Base-by-base conservation (phyloP, 2,113 vertebrate genomes). In the Saguinus imperator region DNA sequence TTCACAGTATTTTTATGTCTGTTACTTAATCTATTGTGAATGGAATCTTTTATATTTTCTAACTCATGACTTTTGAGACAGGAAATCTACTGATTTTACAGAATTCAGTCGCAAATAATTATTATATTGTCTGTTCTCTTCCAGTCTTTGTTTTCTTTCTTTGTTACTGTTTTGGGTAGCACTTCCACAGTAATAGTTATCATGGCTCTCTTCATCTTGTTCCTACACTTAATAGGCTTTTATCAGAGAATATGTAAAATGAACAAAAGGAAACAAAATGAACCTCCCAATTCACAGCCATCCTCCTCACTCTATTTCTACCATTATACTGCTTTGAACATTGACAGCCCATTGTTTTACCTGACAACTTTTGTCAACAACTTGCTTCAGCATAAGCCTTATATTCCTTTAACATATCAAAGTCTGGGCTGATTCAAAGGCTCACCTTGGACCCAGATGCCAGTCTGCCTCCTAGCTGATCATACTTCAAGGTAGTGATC, bases 371-470 rank as follows among this genome's bases (percentile, higher is more conserved):
- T 20, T 82, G 16, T 58, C 29, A 81, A 83, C 23, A 66, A 81
- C 1, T 27, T 45, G 27, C 23, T 75, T 76, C 9, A 43, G 29
- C 8, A 40, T 23, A 29, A 87, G 5, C 52, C 14, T 88, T 23
- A 68, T 0, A 13, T 1, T 52, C 18, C 11, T 43, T 25, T 23
- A 81, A 64, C 32, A 25, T 32, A 75, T 20, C 20, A 57, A 81
- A 90, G 40, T 29, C 66, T 21, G 14, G 50, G 50, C 1, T 21
- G 35, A 64, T 8, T 82, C n/a, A 37, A 93, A 66, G 5, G 37
- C 98, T 98, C 90, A 99, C 99, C 99, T 99, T 99, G 27, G 99
- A 99, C 1, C 99, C 99, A 7, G 99, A 99, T 23, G 99, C 99
- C 43, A 99, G 99, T 10, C 99, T 98, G 45, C 99, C 99, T 21